Evolutionary conservation across 2,113 vertebrate genomes (phyloP), one percentile per base, ranked within the genome.

Genomic region (Clarias magur): DNA sequence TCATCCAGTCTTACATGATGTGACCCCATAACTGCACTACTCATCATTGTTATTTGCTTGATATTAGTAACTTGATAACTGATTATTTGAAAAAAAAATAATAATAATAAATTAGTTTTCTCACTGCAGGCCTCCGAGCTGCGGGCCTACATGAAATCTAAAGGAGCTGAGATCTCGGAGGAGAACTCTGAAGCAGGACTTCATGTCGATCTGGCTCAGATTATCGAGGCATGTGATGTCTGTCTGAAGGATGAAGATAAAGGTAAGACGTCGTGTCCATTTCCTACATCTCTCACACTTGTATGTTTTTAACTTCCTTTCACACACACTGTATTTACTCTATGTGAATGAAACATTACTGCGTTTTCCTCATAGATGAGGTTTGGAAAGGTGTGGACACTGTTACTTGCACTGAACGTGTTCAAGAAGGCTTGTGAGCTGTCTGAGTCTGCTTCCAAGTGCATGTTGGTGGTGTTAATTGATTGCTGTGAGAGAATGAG

Each of bases 241-340:
- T 99, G 98, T 91, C 95, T 99, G 84, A 99, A 97, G 79, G 97
- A 99, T 1, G 98, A 99, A 88, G 98, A 99, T 90, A 99, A 99
- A 97, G 98, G 98, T 99, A 91, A 89, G 95, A 0, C 0, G 8
- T 42, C 54, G 27, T 30, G 63, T 59, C 54, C 15, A 2, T 68
- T 12, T 30, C 13, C 21, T 23, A 10, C 54, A 68, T 60, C 1
- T 70, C 12, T 12, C 13, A 10, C 7, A 2, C 16, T 21, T 30
- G 42, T 67, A 10, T 82, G 3, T 78, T 53, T 48, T 42, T 16
- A 73, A 16, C 65, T 70, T 17, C 4, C 68, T 38, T 70, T 38
- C 6, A 34, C 5, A 3, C 9, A 38, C 19, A 1, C 72, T 48
- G 19, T 48, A 23, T 75, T 48, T 75, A 75, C 48, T 16, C 42